Base-by-base conservation (phyloP, 2,113 vertebrate genomes). In the Prinia subflava region DNA sequence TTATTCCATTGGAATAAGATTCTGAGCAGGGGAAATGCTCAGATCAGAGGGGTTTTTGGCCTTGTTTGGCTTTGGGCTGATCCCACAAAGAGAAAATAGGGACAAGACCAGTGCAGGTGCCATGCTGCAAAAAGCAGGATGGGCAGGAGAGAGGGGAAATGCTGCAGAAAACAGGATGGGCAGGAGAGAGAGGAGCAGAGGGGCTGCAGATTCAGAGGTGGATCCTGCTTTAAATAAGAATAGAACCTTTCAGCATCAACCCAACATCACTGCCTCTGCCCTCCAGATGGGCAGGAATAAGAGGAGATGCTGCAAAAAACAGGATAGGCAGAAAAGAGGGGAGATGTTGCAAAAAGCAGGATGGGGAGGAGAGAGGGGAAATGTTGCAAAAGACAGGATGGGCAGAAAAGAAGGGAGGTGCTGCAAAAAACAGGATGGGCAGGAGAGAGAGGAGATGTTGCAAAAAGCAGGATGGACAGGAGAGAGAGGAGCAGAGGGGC, bases 11-110 rank as follows among this genome's bases (percentile, higher is more conserved):
- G 33, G 15, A 59, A 68, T 41, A 42, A 83, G 35, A 42, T 25
- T 7, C 6, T 23, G 24, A 11, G 4, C 0, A 1, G 3, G 1
- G 1, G 2, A 28, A 76, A 27, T 37, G 15, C 6, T 85, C 17
- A 37, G 18, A 47, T 47, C 33, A 13, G 18, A 27, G 24, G 21
- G 30, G 11, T 30, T 79, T 79, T 83, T 46, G 31, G 30, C 13
- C 5, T 79, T 6, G 0, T 28, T 73, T 87, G 82, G 15, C 12
- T 87, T 86, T 57, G 46, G n/a, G 11, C 19, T 79, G 22, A 52
- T 75, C 15, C 14, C 67, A 64, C 18, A 41, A 13, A 44, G 30
- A 39, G 63, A 83, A 89, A 76, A 4, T 6, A 59, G 35, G 1
- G 42, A 59, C 15, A 27, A 27, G 6, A 7, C n/a, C 19, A 31